phyloP scores from a whole-genome alignment of 2,888 invertebrate species.

The Dryomyza anilis region DNA sequence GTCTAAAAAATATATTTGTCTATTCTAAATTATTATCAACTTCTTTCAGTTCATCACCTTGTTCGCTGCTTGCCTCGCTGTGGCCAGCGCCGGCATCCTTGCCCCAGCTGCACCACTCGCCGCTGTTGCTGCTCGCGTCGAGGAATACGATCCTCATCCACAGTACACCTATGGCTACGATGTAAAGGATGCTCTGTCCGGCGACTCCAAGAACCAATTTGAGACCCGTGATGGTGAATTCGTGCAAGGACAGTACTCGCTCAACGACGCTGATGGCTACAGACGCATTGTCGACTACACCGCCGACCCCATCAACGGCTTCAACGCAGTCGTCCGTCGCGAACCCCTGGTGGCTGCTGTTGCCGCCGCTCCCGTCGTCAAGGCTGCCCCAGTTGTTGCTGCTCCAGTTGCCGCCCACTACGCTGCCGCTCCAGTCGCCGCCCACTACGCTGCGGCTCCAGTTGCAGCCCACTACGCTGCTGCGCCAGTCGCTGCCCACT shows the following conservation, averaged over 20 bases:
- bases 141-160: slow-evolving; percentile 60
- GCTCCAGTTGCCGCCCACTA: slow-evolving; percentile 38
- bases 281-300: slow-evolving; percentile 61
- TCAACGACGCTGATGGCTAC: slow-evolving; percentile 60
- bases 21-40: too few relatives aligned
- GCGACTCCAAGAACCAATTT: slow-evolving; percentile 60
- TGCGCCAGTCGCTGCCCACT: slow-evolving; percentile 41
- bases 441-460: slow-evolving; percentile 29
- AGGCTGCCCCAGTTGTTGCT: slow-evolving; percentile 34
- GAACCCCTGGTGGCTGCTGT: slow-evolving; percentile 55
- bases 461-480: slow-evolving; percentile 29
- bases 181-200: slow-evolving; percentile 59
- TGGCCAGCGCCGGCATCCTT: slow-evolving; percentile 52
- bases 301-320: slow-evolving; percentile 59
- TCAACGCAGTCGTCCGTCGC: slow-evolving; percentile 60
- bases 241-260: slow-evolving; percentile 61
- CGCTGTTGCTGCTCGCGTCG: slow-evolving; percentile 45
- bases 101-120: slow-evolving; percentile 50
- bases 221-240: slow-evolving; percentile 60
- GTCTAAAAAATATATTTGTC: too few relatives aligned
- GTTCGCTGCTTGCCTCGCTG: slow-evolving; percentile 53
- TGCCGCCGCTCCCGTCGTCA: slow-evolving; percentile 39
- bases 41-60: slow-evolving; percentile 50
- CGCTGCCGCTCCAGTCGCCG: slow-evolving; percentile 47
- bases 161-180: slow-evolving; percentile 61